phyloP scores from a whole-genome alignment of 92 coral and sea anemone genomes.

The Chrysogorgia sp. region DNA sequence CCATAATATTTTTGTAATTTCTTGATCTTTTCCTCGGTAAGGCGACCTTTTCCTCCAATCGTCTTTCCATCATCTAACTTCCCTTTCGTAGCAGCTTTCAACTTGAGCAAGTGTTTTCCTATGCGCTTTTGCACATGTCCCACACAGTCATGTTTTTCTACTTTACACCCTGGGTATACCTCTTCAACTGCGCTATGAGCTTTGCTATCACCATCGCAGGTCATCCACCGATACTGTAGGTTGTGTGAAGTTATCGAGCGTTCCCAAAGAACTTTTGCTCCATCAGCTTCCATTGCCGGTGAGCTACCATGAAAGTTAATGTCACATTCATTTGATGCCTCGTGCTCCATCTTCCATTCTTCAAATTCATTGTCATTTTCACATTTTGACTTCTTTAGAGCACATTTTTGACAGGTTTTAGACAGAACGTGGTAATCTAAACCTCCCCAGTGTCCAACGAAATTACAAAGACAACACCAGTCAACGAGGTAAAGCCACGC shows the following conservation, averaged over 20 bases:
- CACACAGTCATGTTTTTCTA: constrained; percentile 63
- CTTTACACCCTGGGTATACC: constrained; percentile 38
- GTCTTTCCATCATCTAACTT: constrained; percentile 63
- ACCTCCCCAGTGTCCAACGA: constrained; percentile 51
- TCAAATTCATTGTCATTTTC: constrained; percentile 25
- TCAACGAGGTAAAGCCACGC: constrained; percentile 41
- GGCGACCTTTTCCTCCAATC: constrained; percentile 57
- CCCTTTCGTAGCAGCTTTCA: constrained; percentile 56
- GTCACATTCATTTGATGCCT: constrained; percentile 22
- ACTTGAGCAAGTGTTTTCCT: constrained; percentile 59
- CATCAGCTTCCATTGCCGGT: constrained; percentile 67
- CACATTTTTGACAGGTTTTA: constrained; percentile 47
- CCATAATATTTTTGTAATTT: constrained; percentile 63
- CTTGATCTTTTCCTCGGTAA: constrained; percentile 48
- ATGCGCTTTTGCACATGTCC: constrained; percentile 68
- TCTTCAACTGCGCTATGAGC: constrained; percentile 58
- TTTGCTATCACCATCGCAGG: constrained; percentile 64
- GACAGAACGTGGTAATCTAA: constrained; percentile 43
- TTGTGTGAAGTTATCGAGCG: constrained; percentile 57
- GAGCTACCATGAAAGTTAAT: constrained; percentile 54
- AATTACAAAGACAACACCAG: constrained; percentile 38
- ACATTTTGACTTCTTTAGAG: constrained; percentile 53
- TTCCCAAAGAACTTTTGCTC: constrained; percentile 58
- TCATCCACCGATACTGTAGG: constrained; percentile 62
- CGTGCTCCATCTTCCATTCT: constrained; percentile 31